Base-by-base conservation (phyloP, 2,888 invertebrate species). In the Parthenolecanium corni region DNA sequence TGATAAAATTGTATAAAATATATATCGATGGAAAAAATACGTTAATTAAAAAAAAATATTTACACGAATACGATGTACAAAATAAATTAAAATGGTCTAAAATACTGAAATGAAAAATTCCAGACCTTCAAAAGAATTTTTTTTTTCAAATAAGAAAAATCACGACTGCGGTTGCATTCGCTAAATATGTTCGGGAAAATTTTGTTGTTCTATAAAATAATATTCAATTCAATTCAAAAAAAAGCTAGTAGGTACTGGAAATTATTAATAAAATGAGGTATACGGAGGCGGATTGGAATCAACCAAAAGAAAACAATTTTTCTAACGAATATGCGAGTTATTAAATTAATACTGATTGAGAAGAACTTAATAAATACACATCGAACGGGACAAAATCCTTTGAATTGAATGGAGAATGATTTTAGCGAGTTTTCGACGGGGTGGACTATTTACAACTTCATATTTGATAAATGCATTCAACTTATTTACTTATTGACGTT, bases 1-100 rank as follows among this genome's bases (percentile, higher is more conserved):
- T 38, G 54, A 54, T 54, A 54, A 54, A 54, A 54, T 38, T 23
- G 14, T 54, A 54, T 54, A 54, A 54, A 54, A 54, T 54, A 54
- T 23, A 40, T 40, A 54, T 54, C 54, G 40, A 54, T 54, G 42
- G 54, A 54, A 44, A 54, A 54, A 54, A 52, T 40, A 54, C 24
- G 54, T 54, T 54, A 54, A 54, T 54, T 42, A 16, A 40, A 54
- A 54, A 54, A 54, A 40, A 42, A 54, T 54, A 54, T 54, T 40
- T 40, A 54, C 54, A 40, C 40, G 40, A 24, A 38, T 23, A 54
- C 54, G 54, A 42, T 54, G 3, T 44, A 54, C 54, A 54, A 54
- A 54, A 40, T 18, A 54, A 54, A 40, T 54, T 16, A 40, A 40
- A 54, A 54, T 40, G 54, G 40, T 24, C 23, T 54, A 24, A 40